Base-by-base conservation (phyloP, 2,113 vertebrate genomes). In the Columba livia region DNA sequence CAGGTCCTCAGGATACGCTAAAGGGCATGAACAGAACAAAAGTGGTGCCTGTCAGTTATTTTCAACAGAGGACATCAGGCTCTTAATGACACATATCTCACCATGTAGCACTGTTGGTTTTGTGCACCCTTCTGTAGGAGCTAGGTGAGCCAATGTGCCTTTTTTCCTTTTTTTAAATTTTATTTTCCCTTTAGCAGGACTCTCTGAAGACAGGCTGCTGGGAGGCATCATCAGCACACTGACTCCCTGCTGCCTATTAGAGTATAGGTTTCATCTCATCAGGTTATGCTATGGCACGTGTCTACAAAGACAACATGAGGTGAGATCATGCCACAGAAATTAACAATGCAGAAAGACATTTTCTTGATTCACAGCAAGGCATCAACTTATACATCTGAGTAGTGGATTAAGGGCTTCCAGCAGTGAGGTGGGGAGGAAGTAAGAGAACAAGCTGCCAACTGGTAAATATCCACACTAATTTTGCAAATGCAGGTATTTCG, bases 401-500 rank as follows among this genome's bases (percentile, higher is more conserved):
- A 83, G 90, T 66, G 64, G 85, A 95, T 95, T 94, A 94, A 94
- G 70, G 85, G 92, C 80, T 94, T 92, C 88, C 79, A 94, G 88
- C 87, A 87, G 95, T 67, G 91, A 96, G 85, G 62, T 88, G 64
- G 61, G 85, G 57, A 91, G 87, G 83, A 95, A 95, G 83, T 54
- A 88, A 79, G 56, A 83, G 88, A 96, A 89, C 71, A 74, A 96
- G 56, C 84, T 96, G 95, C 93, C 96, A 96, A 94, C 74, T 90
- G 91, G 94, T 97, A 96, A 96, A 95, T 90, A 96, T 88, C 86
- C 94, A 92, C 79, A 62, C 84, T 95, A 88, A 97, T 97, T 97
- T 96, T 96, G 88, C 90, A 96, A 92, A 97, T 95, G 94, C 94
- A 94, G 84, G 94, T 96, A 96, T 96, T 96, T 97, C 74, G 88